Base-by-base conservation (phyloP, 2,113 vertebrate species). In the Podiceps cristatus region DNA sequence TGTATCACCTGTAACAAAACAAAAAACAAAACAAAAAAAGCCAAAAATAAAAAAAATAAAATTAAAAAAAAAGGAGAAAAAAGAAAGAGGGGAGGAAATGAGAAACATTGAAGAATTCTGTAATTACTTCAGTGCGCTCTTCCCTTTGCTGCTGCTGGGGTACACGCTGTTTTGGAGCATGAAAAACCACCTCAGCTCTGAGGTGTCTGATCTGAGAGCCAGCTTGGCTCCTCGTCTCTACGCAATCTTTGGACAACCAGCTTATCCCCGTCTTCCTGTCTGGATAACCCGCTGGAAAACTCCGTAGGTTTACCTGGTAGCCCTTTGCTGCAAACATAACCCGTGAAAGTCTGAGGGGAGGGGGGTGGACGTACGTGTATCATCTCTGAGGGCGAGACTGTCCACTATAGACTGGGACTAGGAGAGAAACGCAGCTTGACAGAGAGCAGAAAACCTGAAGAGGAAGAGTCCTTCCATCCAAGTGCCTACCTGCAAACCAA, bases 1-100 rank as follows among this genome's bases (percentile, higher is more conserved):
- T 13, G 99, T 99, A 94, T 99, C 99, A 92, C 99, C 99, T 99
- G 97, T 9, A 98, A 97, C 45, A 96, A 44, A 94, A 67, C 27
- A n/a, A 29, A 76, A 40, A 6, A 27, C 15, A 25, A 13, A n/a
- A 28, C 35, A 69, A 49, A 52, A n/a, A n/a, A n/a, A n/a, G n/a
- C n/a, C 37, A 37, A 37, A 37, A 37, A 37, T 37, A 37, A 37
- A 37, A 37, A 37, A 37, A 37, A 37, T 37, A 37, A 37, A 37
- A 37, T 37, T 37, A 37, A 37, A 37, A 37, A 37, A 37, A 37
- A 37, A 37, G 37, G 37, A 37, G 37, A 37, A 20, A 8, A 42
- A 22, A 25, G n/a, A 37, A 28, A 28, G 40, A 69, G 59, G 50
- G 40, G 6, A 85, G 45, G 82, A 69, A 75, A 90, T 95, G 68